Evolutionary conservation across 2,113 vertebrate genomes (phyloP), one percentile per base, ranked within the genome.

Genomic region (Aramus guarauna): DNA sequence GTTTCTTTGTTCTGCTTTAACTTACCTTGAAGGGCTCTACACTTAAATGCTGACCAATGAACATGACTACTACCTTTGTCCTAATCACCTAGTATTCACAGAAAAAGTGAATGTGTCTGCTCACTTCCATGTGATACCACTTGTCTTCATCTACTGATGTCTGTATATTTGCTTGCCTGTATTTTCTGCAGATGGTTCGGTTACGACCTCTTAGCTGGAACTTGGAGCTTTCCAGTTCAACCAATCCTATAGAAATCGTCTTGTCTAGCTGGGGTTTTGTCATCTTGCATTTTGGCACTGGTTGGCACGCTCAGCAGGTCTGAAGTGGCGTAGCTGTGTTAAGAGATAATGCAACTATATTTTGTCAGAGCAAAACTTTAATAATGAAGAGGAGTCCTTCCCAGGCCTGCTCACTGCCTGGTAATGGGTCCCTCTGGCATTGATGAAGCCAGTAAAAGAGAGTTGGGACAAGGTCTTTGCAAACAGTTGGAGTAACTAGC

Each of bases 1-100:
- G 1, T 84, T 92, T 89, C 64, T 94, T 96, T 92, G 63, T 95
- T 95, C 87, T 90, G 91, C 95, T 95, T 90, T 88, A 84, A 95
- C 56, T 92, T 78, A 64, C 24, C 94, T 92, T 6, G 45, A 96
- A 96, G 96, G 97, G 96, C 94, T 97, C 82, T 94, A 74, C 63
- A 32, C 15, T 92, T 80, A 43, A 75, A 22, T 90, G 84, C 77
- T 95, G 89, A 95, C 91, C 84, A 95, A 90, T 90, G 89, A 95
- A 47, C 76, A 85, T 62, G 81, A 68, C 62, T 83, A 32, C 89
- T 95, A 58, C 89, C 77, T 94, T 79, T 93, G 77, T 92, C 89
- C 58, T 87, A 26, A 75, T 29, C 87, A 84, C 77, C 92, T 85
- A 16, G 45, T 45, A 36, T 36, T 68, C 86, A 87, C 50, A 24